Evolutionary conservation across 1,140 invertebrate genomes (phyloP).

Genomic region (Anastrepha ludens): DNA sequence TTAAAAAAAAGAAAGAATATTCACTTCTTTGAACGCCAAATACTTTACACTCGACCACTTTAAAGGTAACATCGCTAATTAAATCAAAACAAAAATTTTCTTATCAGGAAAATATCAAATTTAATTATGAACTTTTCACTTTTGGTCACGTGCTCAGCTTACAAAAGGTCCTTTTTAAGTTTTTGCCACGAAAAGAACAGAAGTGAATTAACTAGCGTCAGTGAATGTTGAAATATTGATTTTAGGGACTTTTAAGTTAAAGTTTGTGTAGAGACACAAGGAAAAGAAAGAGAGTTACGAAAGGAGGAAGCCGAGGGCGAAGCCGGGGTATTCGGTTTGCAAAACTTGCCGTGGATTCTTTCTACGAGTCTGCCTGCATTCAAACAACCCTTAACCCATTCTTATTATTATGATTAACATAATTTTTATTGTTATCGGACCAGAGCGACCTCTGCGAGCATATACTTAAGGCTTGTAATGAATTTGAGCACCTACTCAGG

Average conservation of each 20-base stretch:
- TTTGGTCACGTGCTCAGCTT: neutral
- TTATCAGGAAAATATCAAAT: conserved; percentile 17
- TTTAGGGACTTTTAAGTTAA: neutral
- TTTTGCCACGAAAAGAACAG: neutral
- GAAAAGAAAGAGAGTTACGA: too few species aligned
- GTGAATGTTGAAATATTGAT: conserved; percentile 26
- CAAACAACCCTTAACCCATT: too few species aligned
- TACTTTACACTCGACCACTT: neutral
- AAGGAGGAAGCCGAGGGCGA: too few species aligned
- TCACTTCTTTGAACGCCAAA: neutral
- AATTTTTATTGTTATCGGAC: too few species aligned
- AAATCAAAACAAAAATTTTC: conserved; percentile 7
- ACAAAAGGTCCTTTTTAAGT: neutral
- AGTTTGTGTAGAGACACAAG: too few species aligned
- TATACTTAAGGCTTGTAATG: too few species aligned
- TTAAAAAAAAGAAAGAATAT: neutral
- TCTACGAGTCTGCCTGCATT: too few species aligned
- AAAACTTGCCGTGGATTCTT: too few species aligned
- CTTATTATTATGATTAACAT: too few species aligned
- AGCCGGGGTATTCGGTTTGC: too few species aligned
- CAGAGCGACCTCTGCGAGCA: too few species aligned
- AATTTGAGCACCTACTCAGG: too few species aligned
- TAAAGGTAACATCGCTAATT: neutral
- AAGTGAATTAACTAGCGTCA: neutral
- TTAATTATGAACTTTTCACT: conserved; percentile 42